phyloP scores from a whole-genome alignment of 2,797 vertebrate species.

The Aplochiton taeniatus region DNA sequence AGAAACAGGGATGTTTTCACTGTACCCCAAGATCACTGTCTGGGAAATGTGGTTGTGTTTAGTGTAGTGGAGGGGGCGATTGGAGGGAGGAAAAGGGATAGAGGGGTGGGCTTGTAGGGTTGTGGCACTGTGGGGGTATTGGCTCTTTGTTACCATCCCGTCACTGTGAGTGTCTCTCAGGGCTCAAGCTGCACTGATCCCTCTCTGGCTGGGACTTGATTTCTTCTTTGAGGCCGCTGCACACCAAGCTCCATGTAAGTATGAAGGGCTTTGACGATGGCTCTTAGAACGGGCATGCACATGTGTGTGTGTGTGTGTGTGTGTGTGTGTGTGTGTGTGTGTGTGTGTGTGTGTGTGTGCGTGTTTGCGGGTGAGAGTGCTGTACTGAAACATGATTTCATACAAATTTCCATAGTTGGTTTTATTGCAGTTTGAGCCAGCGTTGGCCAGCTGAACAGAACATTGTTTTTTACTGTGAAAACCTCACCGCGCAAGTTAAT shows the following conservation, averaged over 20 bases:
- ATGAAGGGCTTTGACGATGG: background rate
- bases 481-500: slow-evolving; percentile 21
- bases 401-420: slow-evolving; percentile 18
- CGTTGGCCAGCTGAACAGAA: slow-evolving; percentile 9
- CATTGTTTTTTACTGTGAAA: slow-evolving; percentile 8
- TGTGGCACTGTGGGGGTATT: slow-evolving; percentile 20
- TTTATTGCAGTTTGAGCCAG: slow-evolving; percentile 21
- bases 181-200: slow-evolving; percentile 30
- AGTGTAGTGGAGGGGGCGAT: slow-evolving; percentile 45
- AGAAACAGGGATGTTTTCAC: slow-evolving; percentile 56
- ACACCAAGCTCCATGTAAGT: slow-evolving; percentile 21
- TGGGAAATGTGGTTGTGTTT: slow-evolving; percentile 76
- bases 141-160: slow-evolving; percentile 56
- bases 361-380: slow-evolving; percentile 1
- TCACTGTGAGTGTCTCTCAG: slow-evolving; percentile 41
- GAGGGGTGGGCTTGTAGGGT: slow-evolving; percentile 17
- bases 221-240: too few species aligned
- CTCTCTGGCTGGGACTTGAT: too few species aligned
- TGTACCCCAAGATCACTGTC: slow-evolving; percentile 43
- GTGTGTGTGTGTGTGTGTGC: background rate
- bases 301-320: background rate
- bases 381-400: slow-evolving; percentile 27
- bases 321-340: background rate
- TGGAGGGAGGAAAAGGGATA: slow-evolving; percentile 14
- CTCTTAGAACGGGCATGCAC: background rate